These are phyloP conservation scores for Sylvilagus floridanus DNA, from an alignment of 2,797 vertebrate genomes.

Conservation along the genomic window DNA sequence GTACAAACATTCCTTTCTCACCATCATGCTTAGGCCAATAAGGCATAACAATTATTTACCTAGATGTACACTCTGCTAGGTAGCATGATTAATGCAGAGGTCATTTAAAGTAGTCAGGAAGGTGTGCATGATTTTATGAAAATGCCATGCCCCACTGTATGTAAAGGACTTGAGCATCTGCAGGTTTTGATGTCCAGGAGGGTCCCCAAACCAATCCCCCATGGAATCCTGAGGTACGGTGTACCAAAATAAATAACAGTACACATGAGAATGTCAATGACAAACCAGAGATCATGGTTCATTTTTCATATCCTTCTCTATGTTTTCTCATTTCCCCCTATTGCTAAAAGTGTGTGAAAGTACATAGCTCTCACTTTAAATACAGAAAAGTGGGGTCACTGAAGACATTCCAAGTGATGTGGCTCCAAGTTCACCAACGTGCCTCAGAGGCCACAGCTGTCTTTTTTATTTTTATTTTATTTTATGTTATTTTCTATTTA, in stretches of 20 bases:
- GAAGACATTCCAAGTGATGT: neutral
- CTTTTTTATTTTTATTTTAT: neutral
- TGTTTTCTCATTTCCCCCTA: neutral
- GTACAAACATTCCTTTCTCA: neutral
- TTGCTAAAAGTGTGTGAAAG: neutral
- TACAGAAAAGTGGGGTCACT: neutral
- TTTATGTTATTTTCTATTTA: too few relatives aligned
- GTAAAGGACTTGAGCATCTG: neutral
- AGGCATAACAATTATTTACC: neutral
- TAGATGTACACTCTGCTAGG: neutral
- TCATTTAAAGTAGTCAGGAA: neutral
- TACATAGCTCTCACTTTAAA: slow-evolving; percentile 2
- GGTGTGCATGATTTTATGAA: neutral
- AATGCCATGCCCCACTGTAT: neutral
- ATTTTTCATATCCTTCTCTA: neutral
- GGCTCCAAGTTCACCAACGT: neutral
- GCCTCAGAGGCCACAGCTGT: neutral
- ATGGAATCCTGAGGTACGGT: neutral
- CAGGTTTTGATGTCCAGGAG: neutral
- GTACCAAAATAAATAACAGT: neutral
- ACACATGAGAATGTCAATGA: neutral
- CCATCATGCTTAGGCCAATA: neutral
- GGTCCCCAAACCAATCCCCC: neutral
- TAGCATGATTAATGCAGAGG: neutral
- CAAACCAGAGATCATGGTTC: neutral